Base-by-base conservation (phyloP, 2,888 invertebrate genomes). In the Celastrina argiolus region DNA sequence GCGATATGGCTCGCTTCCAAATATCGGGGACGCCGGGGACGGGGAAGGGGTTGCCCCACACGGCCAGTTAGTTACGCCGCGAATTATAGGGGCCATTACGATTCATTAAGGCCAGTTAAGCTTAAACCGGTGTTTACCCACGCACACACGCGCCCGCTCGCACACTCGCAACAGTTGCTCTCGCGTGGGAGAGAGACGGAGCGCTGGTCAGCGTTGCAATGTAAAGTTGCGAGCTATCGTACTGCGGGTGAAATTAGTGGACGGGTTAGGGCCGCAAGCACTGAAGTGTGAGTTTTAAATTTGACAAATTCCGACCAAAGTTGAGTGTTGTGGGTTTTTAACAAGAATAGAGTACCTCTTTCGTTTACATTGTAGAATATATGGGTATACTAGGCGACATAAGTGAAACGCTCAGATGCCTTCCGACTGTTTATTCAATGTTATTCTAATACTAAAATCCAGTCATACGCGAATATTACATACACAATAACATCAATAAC, bases 101-200 rank as follows among this genome's bases (percentile, higher is more conserved):
- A 92, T 92, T 92, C 92, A 92, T 92, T 92, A 92, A 91, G 90
- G 91, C 91, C 92, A 90, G 92, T 92, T 92, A 92, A 91, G 92
- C 91, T 91, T 91, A 90, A 91, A 90, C 88, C 85, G 88, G 90
- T 91, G 90, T 92, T 91, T 92, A 88, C 91, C 78, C 86, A 89
- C 88, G 79, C 90, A 88, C 87, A 89, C 89, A 73, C 22, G 68
- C 71, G 58, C 73, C 70, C 59, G 66, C 69, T n/a, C 78, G 79
- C 81, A 80, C 74, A 71, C 72, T 80, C 73, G 83, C 85, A 84
- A 84, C 86, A 83, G 83, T 85, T 82, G 81, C 82, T 85, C 81
- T 84, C 81, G 79, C 78, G 80, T 76, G 73, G 76, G 81, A 87
- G 70, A 75, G 81, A 74, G 84, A 85, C 65, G 69, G 74, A 66